Conservation (phyloP, 1,140 invertebrate genomes). For the Aphis gossypii region DNA sequence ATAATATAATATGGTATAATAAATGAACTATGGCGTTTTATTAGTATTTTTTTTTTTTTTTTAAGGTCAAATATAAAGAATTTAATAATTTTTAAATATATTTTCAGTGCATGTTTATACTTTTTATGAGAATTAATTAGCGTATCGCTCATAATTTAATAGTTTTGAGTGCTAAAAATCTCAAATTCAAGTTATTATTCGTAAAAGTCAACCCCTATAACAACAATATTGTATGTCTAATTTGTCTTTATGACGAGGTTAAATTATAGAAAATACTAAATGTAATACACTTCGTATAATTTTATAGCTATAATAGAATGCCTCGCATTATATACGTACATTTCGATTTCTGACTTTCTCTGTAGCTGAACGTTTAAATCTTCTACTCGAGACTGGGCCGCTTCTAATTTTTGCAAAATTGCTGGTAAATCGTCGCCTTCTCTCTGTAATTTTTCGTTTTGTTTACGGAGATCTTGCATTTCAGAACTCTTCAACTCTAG, state of each 20-base stretch:
- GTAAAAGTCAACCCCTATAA: background rate
- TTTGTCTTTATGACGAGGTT: background rate
- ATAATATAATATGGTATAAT: background rate
- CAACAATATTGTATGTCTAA: background rate
- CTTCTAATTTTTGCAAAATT: conserved; percentile 67
- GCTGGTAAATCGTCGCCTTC: conserved; percentile 69
- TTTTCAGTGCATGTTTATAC: background rate
- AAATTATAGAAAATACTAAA: background rate
- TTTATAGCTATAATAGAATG: background rate
- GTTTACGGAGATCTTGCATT: conserved; percentile 73
- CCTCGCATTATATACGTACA: conserved; percentile 64
- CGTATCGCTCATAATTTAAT: background rate
- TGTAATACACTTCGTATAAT: no score
- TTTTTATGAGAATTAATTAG: background rate
- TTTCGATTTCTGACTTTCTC: conserved; percentile 68
- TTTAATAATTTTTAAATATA: background rate
- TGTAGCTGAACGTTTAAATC: conserved; percentile 74
- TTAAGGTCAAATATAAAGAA: background rate
- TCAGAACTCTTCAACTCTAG: conserved; percentile 79
- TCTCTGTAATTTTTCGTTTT: conserved; percentile 68
- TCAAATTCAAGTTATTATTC: background rate
- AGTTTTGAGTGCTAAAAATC: background rate
- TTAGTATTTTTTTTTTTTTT: background rate
- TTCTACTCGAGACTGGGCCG: conserved; percentile 73
- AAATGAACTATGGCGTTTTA: background rate